Conservation (phyloP, 2,888 invertebrate species). For the Spisula solida region DNA sequence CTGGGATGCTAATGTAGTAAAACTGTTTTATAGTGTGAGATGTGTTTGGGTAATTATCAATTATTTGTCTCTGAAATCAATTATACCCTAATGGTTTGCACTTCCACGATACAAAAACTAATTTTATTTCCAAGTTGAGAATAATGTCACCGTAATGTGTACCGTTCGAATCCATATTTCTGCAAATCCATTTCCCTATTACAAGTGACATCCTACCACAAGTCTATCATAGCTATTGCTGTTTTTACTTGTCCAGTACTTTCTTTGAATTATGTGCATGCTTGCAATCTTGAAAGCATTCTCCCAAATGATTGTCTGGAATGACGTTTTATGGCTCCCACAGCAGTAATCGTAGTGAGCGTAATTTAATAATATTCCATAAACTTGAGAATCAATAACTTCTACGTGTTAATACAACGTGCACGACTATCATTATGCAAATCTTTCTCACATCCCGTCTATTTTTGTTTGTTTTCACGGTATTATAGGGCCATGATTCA, state of each 20-base stretch:
- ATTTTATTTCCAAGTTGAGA: not conserved
- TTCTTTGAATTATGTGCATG: not conserved
- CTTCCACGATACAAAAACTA: not conserved
- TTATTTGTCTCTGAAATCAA: no score
- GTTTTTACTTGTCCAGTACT: not conserved
- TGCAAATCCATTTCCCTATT: not conserved
- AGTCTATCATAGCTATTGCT: not conserved
- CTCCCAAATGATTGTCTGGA: not conserved
- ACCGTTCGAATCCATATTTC: not conserved
- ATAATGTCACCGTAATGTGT: not conserved
- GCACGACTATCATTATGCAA: not conserved
- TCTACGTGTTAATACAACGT: not conserved
- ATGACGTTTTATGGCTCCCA: not conserved
- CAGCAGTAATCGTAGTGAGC: not conserved
- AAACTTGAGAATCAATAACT: constrained; percentile 2
- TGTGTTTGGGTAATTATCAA: no score
- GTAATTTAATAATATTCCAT: constrained; percentile 6
- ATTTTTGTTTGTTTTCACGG: not conserved
- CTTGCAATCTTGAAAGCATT: not conserved
- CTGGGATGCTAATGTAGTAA: no score
- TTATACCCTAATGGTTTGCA: not conserved
- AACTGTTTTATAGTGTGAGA: no score
- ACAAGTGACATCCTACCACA: not conserved
- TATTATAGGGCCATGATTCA: not conserved
- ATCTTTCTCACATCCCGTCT: not conserved